These are phyloP conservation scores for Drosophila rhopaloa DNA, from an alignment of 1,140 invertebrate species.

Conservation along the genomic window DNA sequence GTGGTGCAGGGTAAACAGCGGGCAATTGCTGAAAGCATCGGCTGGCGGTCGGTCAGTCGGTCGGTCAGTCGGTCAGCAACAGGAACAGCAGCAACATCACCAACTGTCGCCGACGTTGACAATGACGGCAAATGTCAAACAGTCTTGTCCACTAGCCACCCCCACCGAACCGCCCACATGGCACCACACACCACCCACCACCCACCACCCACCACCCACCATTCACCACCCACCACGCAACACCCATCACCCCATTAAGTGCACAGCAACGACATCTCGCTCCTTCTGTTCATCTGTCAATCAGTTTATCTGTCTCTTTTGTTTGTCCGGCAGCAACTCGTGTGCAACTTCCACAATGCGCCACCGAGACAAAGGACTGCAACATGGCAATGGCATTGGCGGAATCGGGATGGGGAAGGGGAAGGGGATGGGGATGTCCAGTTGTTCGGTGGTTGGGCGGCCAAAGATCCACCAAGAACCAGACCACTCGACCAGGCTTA, in stretches of 20 bases:
- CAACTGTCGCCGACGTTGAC: slow-evolving; percentile 61
- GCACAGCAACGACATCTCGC: slow-evolving; percentile 13
- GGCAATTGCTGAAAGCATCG: slow-evolving; percentile 58
- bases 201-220: neutral
- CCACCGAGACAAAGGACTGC: slow-evolving; percentile 59
- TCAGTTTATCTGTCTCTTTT: slow-evolving; percentile 55
- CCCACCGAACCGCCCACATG: neutral
- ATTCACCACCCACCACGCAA: neutral
- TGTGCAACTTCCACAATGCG: slow-evolving; percentile 55
- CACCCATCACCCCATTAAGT: slow-evolving; percentile 25
- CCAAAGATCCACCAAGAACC: no score
- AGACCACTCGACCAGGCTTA: slow-evolving; percentile 1
- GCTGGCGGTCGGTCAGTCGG: slow-evolving; percentile 33
- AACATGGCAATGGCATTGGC: slow-evolving; percentile 29
- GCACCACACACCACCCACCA: neutral
- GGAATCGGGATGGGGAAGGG: no score
- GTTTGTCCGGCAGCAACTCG: slow-evolving; percentile 44
- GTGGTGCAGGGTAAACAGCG: slow-evolving; percentile 49
- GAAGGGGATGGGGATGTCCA: no score
- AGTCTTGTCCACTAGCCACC: slow-evolving; percentile 28
- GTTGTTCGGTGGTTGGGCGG: neutral
- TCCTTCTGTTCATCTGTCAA: slow-evolving; percentile 40
- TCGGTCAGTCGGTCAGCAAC: slow-evolving; percentile 7
- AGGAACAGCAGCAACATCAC: slow-evolving; percentile 19
- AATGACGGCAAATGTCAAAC: slow-evolving; percentile 80